These are phyloP conservation scores for Tipula confusa DNA, from an alignment of 2,888 invertebrate genomes.

Conservation along the genomic window DNA sequence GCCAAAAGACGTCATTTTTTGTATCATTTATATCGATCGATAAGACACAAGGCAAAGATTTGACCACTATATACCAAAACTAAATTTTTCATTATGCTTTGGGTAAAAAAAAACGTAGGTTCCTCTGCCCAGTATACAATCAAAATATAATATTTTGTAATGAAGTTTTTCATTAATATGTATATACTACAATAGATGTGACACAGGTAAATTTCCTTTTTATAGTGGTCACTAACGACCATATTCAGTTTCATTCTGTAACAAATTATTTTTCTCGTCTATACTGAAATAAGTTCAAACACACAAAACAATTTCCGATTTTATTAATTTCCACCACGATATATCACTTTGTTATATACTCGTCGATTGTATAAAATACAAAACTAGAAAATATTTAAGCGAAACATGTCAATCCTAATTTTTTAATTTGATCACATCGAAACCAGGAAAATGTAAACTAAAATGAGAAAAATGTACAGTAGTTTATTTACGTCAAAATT, in stretches of 20 bases:
- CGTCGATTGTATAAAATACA: background rate
- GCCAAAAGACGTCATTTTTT: too few relatives aligned
- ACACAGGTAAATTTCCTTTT: background rate
- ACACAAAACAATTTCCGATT: conserved; percentile 20
- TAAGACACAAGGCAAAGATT: too few relatives aligned
- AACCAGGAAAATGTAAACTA: background rate
- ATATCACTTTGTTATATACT: background rate
- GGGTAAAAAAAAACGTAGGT: too few relatives aligned
- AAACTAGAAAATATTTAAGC: conserved; percentile 1
- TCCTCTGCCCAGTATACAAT: too few relatives aligned
- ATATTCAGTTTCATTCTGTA: background rate
- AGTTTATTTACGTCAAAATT: background rate
- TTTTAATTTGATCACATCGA: background rate
- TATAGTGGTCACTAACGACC: background rate
- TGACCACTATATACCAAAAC: too few relatives aligned
- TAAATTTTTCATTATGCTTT: too few relatives aligned
- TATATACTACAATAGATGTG: background rate
- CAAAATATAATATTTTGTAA: background rate
- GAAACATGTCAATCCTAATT: conserved; percentile 3
- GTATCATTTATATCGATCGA: too few relatives aligned
- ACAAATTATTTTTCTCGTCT: background rate
- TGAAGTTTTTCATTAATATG: background rate
- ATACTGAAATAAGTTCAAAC: background rate
- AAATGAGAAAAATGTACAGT: too few relatives aligned
- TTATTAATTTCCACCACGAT: background rate